These are phyloP conservation scores for Oophaga sylvatica DNA, from an alignment of 2,797 vertebrate genomes.

Conservation along the genomic window DNA sequence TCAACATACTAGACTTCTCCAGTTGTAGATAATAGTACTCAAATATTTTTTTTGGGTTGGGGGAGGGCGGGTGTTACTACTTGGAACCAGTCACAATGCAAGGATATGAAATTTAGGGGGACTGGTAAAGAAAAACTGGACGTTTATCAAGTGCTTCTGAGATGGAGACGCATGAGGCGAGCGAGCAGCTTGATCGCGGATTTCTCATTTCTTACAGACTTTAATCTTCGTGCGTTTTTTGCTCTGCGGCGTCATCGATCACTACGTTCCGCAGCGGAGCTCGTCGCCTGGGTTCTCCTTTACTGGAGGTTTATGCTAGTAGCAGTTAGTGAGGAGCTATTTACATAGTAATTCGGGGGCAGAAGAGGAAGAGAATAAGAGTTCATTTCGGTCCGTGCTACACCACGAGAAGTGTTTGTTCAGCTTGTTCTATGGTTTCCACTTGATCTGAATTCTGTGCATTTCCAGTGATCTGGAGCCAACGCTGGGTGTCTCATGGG, in stretches of 20 bases:
- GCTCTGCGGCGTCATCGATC: not conserved
- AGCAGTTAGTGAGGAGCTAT: not conserved
- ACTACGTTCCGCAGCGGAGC: not conserved
- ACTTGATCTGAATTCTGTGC: not conserved
- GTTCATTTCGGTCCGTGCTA: not conserved
- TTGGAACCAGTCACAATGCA: not conserved
- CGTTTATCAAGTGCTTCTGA: not conserved
- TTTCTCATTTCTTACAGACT: not conserved
- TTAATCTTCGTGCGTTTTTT: not conserved
- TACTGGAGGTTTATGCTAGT: not conserved
- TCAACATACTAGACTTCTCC: not conserved
- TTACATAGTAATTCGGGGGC: not conserved
- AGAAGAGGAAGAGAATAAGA: not conserved
- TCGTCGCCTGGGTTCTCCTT: not conserved
- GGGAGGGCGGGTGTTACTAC: not conserved
- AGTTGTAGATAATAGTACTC: conserved; percentile 11
- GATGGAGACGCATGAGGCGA: not conserved
- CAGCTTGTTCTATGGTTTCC: not conserved
- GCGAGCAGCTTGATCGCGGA: not conserved
- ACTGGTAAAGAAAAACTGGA: not conserved
- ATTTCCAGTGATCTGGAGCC: not conserved
- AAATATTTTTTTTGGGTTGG: not conserved
- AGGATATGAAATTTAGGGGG: not conserved
- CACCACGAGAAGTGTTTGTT: not conserved
- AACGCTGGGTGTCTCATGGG: not conserved